These are phyloP conservation scores for Pantherophis guttatus DNA, from an alignment of 2,113 vertebrate genomes.

Conservation along the genomic window DNA sequence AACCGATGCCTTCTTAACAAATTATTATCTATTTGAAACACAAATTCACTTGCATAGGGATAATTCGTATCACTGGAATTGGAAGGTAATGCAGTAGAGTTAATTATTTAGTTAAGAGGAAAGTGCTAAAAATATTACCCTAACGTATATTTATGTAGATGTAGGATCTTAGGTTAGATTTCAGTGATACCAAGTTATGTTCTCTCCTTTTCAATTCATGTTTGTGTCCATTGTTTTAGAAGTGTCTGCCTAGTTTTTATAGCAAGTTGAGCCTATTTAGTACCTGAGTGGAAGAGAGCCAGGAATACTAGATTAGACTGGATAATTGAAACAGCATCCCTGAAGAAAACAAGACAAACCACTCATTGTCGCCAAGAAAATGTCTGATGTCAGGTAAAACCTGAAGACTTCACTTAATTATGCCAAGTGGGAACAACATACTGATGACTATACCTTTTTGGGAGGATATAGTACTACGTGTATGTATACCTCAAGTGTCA, in stretches of 20 bases:
- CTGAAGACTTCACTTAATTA: neutral
- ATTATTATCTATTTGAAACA: neutral
- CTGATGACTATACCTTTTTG: neutral
- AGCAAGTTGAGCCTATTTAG: neutral
- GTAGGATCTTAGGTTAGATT: neutral
- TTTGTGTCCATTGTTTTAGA: neutral
- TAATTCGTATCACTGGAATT: neutral
- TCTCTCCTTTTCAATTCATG: neutral
- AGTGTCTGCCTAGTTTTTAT: neutral
- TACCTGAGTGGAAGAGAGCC: neutral
- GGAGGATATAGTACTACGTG: neutral
- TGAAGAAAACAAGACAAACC: neutral
- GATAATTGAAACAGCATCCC: neutral
- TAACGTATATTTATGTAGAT: neutral
- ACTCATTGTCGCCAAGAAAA: neutral
- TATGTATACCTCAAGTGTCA: neutral
- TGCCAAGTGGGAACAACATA: neutral
- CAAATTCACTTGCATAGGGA: neutral
- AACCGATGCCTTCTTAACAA: neutral
- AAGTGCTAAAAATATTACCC: neutral
- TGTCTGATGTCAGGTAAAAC: neutral
- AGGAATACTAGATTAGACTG: neutral
- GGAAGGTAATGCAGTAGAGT: neutral
- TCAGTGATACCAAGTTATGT: neutral
- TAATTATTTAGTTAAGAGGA: neutral